Percentiles rank a stretch among this genome's conserved stretches.
Conservation (phyloP, 1,140 invertebrate species). For the Phthorimaea operculella region DNA sequence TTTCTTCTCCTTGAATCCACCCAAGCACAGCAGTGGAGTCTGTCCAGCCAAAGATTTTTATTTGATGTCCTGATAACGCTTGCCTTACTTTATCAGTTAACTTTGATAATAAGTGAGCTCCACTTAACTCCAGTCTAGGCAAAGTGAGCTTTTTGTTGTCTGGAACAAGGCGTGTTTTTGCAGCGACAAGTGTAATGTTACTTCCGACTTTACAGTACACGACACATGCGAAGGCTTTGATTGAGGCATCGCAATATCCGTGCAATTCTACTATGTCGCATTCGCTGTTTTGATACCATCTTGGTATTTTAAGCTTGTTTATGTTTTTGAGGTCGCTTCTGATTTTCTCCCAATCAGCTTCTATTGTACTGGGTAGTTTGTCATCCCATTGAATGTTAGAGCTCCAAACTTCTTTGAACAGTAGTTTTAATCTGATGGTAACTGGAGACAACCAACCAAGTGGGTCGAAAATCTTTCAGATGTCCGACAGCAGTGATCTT, state of each 20-base stretch:
- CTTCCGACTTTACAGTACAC: neutral
- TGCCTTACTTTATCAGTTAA: too few species aligned
- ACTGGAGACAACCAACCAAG: conserved; percentile 34
- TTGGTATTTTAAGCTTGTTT: neutral
- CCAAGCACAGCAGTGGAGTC: too few species aligned
- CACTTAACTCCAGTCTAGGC: too few species aligned
- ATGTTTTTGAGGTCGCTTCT: neutral
- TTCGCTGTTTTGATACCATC: too few species aligned
- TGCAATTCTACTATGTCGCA: neutral
- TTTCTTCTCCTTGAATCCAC: too few species aligned
- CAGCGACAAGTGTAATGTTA: neutral
- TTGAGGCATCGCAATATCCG: conserved; percentile 10
- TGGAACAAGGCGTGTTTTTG: neutral
- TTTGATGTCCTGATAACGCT: too few species aligned
- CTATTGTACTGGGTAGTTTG: conserved; percentile 18
- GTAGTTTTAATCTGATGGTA: conserved; percentile 33
- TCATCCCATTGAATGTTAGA: conserved; percentile 39
- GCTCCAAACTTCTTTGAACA: conserved; percentile 39
- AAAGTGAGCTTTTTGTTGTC: neutral
- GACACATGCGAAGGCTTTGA: conserved; percentile 2
- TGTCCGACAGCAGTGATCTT: conserved; percentile 21
- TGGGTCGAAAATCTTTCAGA: conserved; percentile 30
- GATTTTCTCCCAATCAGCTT: conserved; percentile 4
- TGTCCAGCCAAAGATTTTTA: too few species aligned
- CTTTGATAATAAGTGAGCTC: too few species aligned